Conservation (phyloP, 1,140 invertebrate species). For the Ctenoplectra terminalis region DNA sequence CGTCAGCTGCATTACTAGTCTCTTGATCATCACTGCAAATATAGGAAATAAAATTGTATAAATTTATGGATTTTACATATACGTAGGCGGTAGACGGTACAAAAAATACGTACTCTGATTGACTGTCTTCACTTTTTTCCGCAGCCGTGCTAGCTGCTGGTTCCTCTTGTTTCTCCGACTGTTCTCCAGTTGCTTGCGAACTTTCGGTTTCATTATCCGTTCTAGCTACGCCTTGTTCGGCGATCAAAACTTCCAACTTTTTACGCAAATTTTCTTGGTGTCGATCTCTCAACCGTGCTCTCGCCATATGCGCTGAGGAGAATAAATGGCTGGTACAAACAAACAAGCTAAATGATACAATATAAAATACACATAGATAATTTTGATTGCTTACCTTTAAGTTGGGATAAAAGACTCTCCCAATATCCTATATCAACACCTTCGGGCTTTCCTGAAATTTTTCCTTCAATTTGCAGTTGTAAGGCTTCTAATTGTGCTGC, state of each 20-base stretch:
- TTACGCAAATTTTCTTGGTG: constrained; percentile 96
- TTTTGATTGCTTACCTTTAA: constrained; percentile 87
- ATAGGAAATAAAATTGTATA: constrained; percentile 26
- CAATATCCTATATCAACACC: constrained; percentile 98
- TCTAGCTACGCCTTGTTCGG: constrained; percentile 89
- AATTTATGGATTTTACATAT: background rate
- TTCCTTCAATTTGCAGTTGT: constrained; percentile 93
- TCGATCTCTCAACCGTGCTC: constrained; percentile 94
- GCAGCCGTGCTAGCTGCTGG: constrained; percentile 57
- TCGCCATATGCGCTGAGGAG: constrained; percentile 93
- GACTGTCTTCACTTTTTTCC: constrained; percentile 73
- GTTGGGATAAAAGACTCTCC: constrained; percentile 96
- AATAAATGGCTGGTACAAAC: constrained; percentile 32
- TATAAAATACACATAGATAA: constrained; percentile 28
- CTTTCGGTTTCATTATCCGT: constrained; percentile 73
- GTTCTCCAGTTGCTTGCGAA: constrained; percentile 56
- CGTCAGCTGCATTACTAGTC: constrained; percentile 76
- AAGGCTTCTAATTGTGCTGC: constrained; percentile 92
- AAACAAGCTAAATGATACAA: constrained; percentile 15
- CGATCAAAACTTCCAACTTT: constrained; percentile 95
- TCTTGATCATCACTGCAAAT: constrained; percentile 78
- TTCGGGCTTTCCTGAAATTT: constrained; percentile 92
- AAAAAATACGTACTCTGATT: constrained; percentile 69
- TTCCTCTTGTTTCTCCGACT: constrained; percentile 62
- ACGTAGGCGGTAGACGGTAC: background rate